phyloP scores from a whole-genome alignment of 1,140 invertebrate species.

The Euura saliciscinereae region DNA sequence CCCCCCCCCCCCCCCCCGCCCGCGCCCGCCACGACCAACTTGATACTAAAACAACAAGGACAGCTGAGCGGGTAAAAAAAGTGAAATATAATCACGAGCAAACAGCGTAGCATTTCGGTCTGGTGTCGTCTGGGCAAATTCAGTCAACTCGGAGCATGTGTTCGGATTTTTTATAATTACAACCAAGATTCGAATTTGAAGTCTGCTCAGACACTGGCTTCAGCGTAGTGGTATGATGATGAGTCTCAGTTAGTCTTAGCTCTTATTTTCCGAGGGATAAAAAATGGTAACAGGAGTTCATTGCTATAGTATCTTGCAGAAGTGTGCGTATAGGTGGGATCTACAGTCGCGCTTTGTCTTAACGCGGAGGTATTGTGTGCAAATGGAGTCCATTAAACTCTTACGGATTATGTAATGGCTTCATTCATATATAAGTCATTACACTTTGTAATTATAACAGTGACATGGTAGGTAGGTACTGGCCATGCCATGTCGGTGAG shows the following conservation, averaged over 20 bases:
- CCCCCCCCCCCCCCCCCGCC: neutral
- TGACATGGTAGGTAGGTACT: neutral
- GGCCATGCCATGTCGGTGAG: no score
- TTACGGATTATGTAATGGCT: conserved; percentile 2
- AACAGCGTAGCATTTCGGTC: neutral
- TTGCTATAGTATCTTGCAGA: neutral
- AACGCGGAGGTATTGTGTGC: conserved; percentile 22
- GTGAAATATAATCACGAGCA: neutral
- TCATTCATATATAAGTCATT: conserved; percentile 9
- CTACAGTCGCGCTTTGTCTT: neutral
- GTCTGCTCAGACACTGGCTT: no score
- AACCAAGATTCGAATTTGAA: no score
- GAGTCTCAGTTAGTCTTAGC: neutral
- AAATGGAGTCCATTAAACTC: conserved; percentile 27
- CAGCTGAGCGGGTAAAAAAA: neutral
- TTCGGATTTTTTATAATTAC: neutral
- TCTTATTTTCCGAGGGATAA: neutral
- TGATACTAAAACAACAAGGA: neutral
- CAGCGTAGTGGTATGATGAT: no score
- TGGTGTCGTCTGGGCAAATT: neutral
- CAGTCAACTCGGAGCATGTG: neutral
- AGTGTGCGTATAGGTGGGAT: neutral
- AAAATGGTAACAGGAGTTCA: neutral
- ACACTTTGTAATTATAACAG: conserved; percentile 11
- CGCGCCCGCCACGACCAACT: neutral